These are phyloP conservation scores for Drosophila triauraria DNA, from an alignment of 1,140 invertebrate species.

Conservation along the genomic window DNA sequence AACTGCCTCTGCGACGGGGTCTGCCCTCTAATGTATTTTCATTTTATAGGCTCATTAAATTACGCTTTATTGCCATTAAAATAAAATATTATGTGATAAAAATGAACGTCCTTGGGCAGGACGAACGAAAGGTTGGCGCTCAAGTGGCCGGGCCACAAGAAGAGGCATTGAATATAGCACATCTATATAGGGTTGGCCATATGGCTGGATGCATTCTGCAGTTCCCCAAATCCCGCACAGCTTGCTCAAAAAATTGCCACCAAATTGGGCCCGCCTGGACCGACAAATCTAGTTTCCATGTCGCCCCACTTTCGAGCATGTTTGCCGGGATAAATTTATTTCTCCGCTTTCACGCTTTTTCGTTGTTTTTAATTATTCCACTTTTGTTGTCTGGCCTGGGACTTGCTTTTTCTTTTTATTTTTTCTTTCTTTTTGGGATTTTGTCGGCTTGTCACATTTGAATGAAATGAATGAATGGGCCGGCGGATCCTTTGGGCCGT, in stretches of 20 bases:
- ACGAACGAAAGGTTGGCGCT: constrained; percentile 58
- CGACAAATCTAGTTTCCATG: constrained; percentile 43
- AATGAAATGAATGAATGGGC: constrained; percentile 77
- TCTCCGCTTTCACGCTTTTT: constrained; percentile 48
- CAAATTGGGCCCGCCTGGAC: constrained; percentile 19
- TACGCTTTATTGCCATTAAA: constrained; percentile 84
- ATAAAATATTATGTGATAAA: constrained; percentile 84
- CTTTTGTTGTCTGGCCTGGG: constrained; percentile 47
- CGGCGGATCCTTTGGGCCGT: constrained; percentile 32
- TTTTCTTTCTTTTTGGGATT: constrained; percentile 43
- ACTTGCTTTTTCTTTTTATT: constrained; percentile 3
- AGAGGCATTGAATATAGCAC: constrained; percentile 18
- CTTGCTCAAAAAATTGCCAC: constrained; percentile 24
- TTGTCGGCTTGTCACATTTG: constrained; percentile 77
- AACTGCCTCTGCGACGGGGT: constrained; percentile 3
- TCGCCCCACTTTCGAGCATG: constrained; percentile 36
- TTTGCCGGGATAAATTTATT: constrained; percentile 44
- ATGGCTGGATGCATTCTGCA: constrained; percentile 35
- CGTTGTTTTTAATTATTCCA: constrained; percentile 72
- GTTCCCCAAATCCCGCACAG: constrained; percentile 1
- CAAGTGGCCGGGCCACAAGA: constrained; percentile 19
- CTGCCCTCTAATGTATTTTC: constrained; percentile 73
- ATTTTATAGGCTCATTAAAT: constrained; percentile 83
- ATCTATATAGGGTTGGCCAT: background rate
- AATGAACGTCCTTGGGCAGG: constrained; percentile 53